Evolutionary conservation across 2,888 invertebrate genomes (phyloP), one percentile per base, ranked within the genome.

Genomic region (Aspidapion aeneum): DNA sequence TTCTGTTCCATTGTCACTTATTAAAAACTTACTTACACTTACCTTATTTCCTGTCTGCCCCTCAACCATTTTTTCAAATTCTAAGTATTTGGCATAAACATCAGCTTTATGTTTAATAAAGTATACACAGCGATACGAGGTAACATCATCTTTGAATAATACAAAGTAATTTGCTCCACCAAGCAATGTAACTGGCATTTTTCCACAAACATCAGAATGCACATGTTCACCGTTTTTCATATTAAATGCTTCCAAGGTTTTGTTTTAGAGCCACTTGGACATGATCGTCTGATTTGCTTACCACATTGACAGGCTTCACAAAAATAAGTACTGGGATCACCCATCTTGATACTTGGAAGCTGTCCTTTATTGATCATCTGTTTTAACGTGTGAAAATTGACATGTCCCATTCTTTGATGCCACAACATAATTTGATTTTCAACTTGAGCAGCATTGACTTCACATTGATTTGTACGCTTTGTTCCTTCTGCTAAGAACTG

Each of bases 61-160:
- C 63, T 69, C 64, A 0, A 64, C 21, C 49, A 65, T 5, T 17
- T 21, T 55, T 51, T 65, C 58, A 18, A 19, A 63, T 19, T 68
- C 63, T 21, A 62, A 57, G 63, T 68, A 68, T 21, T 65, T 69
- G 22, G 20, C 19, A 20, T 63, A 56, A 7, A 60, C 57, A 21
- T 51, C 58, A 5, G 56, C 18, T 60, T 60, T 60, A 52, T 50
- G 66, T 55, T 59, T 61, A 2, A 69, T 55, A 51, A 66, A 71
- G 64, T 66, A 68, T 17, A 65, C 64, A 17, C n/a, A 48, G 21
- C 64, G 21, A 50, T 66, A 69, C 5, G 57, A 58, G 48, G 60
- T 68, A 55, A 57, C 62, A 16, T 70, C 65, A 56, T 70, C 70
- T 62, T 71, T 70, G 57, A 70, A 69, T 18, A 70, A 16, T 18